Evolutionary conservation across 2,113 vertebrate species (phyloP).

Genomic region (Alexandromys fortis): DNA sequence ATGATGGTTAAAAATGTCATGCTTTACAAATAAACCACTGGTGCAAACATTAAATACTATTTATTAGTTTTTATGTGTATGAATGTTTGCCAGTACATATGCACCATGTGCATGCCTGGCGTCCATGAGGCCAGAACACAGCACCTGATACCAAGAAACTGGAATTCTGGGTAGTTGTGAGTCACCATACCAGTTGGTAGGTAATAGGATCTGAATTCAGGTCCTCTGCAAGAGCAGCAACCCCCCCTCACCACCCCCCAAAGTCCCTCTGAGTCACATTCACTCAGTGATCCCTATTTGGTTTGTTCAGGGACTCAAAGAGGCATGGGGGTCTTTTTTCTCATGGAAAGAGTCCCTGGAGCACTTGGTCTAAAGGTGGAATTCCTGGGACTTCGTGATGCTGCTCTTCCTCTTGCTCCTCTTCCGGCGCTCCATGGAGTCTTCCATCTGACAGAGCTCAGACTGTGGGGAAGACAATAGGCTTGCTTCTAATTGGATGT

Average conservation of each 20-base stretch:
- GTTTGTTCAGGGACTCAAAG: background rate
- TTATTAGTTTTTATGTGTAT: background rate
- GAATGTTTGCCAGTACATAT: background rate
- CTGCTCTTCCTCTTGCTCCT: slow-evolving; percentile 6
- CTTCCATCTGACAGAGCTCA: slow-evolving; percentile 80
- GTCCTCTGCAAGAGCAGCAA: background rate
- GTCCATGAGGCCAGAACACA: background rate
- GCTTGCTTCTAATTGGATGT: slow-evolving; percentile 81
- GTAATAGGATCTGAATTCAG: background rate
- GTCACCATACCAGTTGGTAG: fast-evolving
- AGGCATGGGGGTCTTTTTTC: background rate
- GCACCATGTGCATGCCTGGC: background rate
- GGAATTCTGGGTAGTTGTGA: background rate
- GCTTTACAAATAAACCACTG: background rate
- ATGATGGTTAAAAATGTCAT: background rate
- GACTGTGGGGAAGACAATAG: slow-evolving; percentile 42
- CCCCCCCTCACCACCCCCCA: background rate
- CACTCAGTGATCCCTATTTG: background rate
- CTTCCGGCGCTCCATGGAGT: slow-evolving; percentile 63
- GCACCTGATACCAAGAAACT: background rate
- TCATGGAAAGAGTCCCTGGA: background rate
- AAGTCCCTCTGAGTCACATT: background rate
- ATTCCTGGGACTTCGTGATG: slow-evolving; percentile 63
- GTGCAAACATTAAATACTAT: background rate
- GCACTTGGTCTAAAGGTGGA: slow-evolving; percentile 38